Percentiles rank a stretch among this genome's conserved stretches.
phyloP scores from a whole-genome alignment of 2,888 invertebrate species.

The Chaetoderma sp. region DNA sequence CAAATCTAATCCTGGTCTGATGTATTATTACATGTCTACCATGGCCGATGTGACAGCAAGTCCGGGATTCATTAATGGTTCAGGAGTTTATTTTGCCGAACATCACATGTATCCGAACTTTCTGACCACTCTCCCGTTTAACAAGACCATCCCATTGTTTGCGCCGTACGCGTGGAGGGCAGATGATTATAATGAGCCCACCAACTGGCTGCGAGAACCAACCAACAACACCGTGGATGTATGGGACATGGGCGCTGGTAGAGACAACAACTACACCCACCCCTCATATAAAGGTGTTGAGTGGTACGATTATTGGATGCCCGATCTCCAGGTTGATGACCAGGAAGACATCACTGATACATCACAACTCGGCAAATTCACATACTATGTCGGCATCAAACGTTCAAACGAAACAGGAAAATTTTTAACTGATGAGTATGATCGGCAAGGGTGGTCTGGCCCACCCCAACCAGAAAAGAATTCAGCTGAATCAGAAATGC shows the following conservation, averaged over 20 bases:
- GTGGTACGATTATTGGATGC: conserved; percentile 93
- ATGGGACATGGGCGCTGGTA: conserved; percentile 76
- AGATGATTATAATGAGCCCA: conserved; percentile 79
- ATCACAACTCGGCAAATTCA: conserved; percentile 53
- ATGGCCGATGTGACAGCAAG: conserved; percentile 96
- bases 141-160: conserved; percentile 93
- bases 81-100: conserved; percentile 92
- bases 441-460: conserved; percentile 62
- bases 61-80: conserved; percentile 83
- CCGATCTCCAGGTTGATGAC: conserved; percentile 93
- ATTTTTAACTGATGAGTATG: conserved; percentile 54
- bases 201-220: conserved; percentile 93
- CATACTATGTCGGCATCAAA: conserved; percentile 62
- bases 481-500: conserved; percentile 73
- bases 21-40: conserved; percentile 95
- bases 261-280: conserved; percentile 88
- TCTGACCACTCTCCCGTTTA: conserved; percentile 90
- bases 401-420: conserved; percentile 64
- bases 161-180: conserved; percentile 87
- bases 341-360: conserved; percentile 74
- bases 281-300: conserved; percentile 92
- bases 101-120: conserved; percentile 95
- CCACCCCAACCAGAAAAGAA: conserved; percentile 67
- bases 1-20: conserved; percentile 96
- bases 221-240: conserved; percentile 87